These are phyloP conservation scores for Brachionichthys hirsutus DNA, from an alignment of 2,113 vertebrate species.

Conservation along the genomic window DNA sequence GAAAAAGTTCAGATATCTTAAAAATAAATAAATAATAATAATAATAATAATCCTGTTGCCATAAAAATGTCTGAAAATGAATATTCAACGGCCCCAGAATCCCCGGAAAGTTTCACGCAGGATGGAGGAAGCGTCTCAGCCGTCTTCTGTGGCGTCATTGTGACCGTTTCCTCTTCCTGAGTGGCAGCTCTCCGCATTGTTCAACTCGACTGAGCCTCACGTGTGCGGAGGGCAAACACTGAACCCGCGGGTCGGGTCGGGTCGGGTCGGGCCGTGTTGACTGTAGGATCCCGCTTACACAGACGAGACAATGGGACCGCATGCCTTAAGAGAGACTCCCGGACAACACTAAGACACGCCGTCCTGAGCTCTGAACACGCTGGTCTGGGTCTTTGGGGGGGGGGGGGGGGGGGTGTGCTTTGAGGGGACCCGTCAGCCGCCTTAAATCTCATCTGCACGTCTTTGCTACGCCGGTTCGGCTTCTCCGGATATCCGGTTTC, in stretches of 20 bases:
- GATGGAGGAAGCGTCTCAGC: no score
- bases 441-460: no score
- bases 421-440: no score
- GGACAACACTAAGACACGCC: conserved; percentile 22
- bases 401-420: no score
- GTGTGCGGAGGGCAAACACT: conserved; percentile 25
- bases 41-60: no score
- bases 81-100: no score
- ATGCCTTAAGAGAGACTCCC: conserved; percentile 25
- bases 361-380: conserved; percentile 4
- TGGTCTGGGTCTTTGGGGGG: not conserved
- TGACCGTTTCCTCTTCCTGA: conserved; percentile 33
- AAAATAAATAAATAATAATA: no score
- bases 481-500: no score
- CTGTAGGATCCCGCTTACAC: conserved; percentile 16
- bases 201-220: conserved; percentile 34
- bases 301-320: conserved; percentile 29
- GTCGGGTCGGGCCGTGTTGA: conserved; percentile 41
- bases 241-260: not conserved
- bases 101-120: no score
- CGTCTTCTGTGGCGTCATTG: conserved; percentile 1
- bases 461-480: no score
- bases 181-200: conserved; percentile 31
- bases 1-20: no score
- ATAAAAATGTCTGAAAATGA: no score